Evolutionary conservation across 2,113 vertebrate species (phyloP).

Genomic region (Cyanocitta stelleri): DNA sequence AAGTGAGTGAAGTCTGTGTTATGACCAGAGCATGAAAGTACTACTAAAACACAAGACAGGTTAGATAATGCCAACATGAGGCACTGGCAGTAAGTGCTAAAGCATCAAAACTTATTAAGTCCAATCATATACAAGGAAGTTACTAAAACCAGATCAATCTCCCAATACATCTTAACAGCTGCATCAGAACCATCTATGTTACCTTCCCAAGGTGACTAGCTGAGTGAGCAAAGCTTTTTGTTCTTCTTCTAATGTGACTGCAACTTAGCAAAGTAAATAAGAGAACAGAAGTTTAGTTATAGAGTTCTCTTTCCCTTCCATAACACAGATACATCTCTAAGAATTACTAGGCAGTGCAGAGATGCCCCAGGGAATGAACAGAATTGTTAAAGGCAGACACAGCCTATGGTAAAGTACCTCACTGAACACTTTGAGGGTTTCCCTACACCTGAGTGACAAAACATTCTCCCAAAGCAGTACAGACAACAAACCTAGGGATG

Average conservation of each 20-base stretch:
- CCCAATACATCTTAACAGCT: background rate
- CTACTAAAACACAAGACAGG: background rate
- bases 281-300: background rate
- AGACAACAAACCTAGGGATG: background rate
- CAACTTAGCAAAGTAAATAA: background rate
- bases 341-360: background rate
- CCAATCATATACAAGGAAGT: background rate
- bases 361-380: background rate
- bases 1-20: background rate
- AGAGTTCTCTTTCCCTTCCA: background rate
- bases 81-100: background rate
- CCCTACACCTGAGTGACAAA: background rate
- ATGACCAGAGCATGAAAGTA: background rate
- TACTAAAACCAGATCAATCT: background rate
- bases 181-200: background rate
- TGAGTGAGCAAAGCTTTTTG: background rate
- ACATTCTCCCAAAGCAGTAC: background rate
- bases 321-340: background rate
- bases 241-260: background rate
- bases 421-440: background rate
- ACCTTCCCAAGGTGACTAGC: background rate
- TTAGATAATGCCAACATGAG: background rate
- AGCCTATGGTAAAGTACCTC: background rate
- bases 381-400: background rate
- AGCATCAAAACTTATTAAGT: background rate